phyloP scores from a whole-genome alignment of 23 tunicate species.

The Halocynthia roretzi region DNA sequence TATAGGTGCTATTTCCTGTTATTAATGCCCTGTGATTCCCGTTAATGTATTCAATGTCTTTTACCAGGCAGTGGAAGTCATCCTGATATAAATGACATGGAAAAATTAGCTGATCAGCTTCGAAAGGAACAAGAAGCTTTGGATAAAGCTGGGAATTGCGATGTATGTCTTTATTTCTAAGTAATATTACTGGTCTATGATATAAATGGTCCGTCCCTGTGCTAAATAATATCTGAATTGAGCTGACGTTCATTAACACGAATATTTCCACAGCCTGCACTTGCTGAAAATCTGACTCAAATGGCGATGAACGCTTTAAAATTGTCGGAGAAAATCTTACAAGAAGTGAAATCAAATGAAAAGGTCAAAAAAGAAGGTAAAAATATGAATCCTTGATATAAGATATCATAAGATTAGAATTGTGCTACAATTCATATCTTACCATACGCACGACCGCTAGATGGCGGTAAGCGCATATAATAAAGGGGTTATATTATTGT shows the following conservation, averaged over 20 bases:
- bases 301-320: constrained; percentile 24
- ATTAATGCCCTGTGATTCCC: too few relatives aligned
- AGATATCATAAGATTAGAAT: background rate
- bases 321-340: constrained; percentile 21
- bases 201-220: background rate
- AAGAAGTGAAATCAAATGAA: constrained; percentile 13
- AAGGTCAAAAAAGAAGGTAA: background rate
- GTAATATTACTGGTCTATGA: background rate
- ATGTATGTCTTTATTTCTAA: constrained; percentile 10
- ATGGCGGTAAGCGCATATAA: background rate
- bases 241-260: too few relatives aligned
- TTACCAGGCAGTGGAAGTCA: background rate
- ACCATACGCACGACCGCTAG: background rate
- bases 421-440: background rate
- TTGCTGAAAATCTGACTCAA: constrained; percentile 14
- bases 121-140: constrained; percentile 9
- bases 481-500: too few relatives aligned
- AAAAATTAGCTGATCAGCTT: constrained; percentile 12
- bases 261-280: background rate
- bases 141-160: constrained; percentile 24
- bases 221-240: background rate
- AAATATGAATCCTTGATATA: background rate
- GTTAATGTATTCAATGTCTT: too few relatives aligned
- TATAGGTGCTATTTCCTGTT: too few relatives aligned
- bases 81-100: constrained; percentile 19